These are phyloP conservation scores for Gallinago solitaria DNA, from an alignment of 2,797 vertebrate genomes.

Conservation along the genomic window DNA sequence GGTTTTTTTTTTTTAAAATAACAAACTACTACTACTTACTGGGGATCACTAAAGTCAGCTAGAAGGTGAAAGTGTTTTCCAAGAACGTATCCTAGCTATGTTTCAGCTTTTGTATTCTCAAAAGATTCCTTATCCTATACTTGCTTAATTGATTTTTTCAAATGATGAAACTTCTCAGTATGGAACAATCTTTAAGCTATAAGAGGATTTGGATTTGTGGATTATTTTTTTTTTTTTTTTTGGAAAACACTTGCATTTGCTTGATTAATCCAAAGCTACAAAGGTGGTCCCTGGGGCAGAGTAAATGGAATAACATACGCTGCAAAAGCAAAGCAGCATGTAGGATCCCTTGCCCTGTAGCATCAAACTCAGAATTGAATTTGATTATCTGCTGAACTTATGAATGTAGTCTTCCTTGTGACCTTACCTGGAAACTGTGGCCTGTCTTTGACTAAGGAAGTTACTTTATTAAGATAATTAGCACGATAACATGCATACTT, in stretches of 20 bases:
- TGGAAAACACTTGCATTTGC: neutral
- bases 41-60: neutral
- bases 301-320: neutral
- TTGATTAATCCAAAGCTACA: neutral
- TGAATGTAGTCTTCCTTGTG: neutral
- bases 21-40: neutral
- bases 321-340: neutral
- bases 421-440: neutral
- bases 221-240: too few species aligned
- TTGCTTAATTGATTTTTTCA: neutral
- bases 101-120: neutral
- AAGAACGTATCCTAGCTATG: neutral
- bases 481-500: neutral
- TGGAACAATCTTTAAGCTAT: neutral
- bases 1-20: neutral
- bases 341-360: neutral
- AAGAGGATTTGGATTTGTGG: neutral
- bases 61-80: neutral
- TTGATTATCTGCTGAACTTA: neutral
- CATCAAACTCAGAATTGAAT: neutral
- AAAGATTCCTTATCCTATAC: neutral
- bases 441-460: neutral
- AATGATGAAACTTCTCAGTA: neutral
- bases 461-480: neutral
- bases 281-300: neutral